Evolutionary conservation across 2,113 vertebrate genomes (phyloP).

Genomic region (Myocastor coypus): DNA sequence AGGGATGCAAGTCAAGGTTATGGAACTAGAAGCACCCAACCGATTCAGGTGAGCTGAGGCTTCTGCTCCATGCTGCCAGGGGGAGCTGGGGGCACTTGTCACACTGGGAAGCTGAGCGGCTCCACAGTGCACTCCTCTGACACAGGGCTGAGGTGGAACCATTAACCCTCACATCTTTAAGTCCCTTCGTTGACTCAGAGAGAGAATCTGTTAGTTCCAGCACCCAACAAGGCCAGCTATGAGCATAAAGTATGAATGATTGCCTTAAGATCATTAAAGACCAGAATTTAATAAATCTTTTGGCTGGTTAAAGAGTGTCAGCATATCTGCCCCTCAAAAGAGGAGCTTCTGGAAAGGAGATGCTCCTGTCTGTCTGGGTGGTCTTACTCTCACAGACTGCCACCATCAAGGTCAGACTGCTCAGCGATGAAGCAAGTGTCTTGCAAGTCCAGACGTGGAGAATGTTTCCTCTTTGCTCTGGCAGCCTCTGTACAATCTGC

Average conservation of each 20-base stretch:
- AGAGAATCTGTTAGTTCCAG: neutral
- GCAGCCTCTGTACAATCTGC: neutral
- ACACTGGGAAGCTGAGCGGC: neutral
- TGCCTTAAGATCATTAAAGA: neutral
- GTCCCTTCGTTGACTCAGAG: neutral
- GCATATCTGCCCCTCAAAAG: neutral
- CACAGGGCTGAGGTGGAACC: neutral
- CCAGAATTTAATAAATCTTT: neutral
- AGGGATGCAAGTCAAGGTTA: neutral
- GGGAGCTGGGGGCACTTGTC: neutral
- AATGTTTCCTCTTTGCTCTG: neutral
- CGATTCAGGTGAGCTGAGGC: neutral
- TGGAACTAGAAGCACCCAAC: neutral
- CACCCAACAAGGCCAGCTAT: neutral
- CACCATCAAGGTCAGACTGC: neutral
- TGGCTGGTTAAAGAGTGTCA: neutral
- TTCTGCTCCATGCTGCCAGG: neutral
- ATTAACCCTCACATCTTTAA: neutral
- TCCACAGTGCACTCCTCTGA: neutral
- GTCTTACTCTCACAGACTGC: neutral
- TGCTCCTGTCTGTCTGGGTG: neutral
- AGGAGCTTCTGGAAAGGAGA: slow-evolving; percentile 27
- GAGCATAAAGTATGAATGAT: neutral
- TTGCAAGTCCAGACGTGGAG: neutral
- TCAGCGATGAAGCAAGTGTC: neutral